Evolutionary conservation across 2,113 vertebrate genomes (phyloP).

Genomic region (Sialia sialis): DNA sequence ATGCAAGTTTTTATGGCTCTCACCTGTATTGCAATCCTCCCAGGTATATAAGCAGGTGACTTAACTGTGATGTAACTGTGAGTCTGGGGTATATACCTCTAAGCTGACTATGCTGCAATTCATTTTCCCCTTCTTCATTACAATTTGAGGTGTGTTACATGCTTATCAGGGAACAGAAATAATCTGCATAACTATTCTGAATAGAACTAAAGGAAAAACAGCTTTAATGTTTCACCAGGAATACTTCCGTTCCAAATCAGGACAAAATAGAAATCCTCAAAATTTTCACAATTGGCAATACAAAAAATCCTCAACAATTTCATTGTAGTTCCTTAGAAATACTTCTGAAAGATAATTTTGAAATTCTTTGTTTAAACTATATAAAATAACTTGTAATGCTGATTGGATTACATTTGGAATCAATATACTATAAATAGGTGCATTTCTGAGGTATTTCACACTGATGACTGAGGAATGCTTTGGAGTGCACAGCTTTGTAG

Average conservation of each 20-base stretch:
- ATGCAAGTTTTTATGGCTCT: background rate
- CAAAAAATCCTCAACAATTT: accelerated
- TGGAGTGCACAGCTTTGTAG: background rate
- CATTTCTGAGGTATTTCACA: background rate
- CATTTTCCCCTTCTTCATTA: background rate
- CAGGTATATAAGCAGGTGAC: background rate
- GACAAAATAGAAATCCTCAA: background rate
- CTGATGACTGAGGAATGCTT: background rate
- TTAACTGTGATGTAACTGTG: background rate
- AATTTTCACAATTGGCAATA: background rate
- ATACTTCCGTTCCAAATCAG: background rate
- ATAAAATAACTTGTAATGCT: background rate
- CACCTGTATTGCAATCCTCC: accelerated
- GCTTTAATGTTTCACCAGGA: background rate
- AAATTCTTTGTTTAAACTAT: background rate
- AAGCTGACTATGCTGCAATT: background rate
- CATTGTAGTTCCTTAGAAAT: background rate
- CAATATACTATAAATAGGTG: background rate
- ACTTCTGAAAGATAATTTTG: background rate
- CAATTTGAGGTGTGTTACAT: background rate
- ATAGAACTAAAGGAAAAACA: background rate
- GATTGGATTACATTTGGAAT: background rate
- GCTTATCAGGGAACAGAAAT: background rate
- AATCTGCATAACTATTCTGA: background rate
- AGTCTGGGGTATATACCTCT: background rate